Evolutionary conservation across 2,888 invertebrate genomes (phyloP), one percentile per base, ranked within the genome.

Genomic region (Plusia festucae): DNA sequence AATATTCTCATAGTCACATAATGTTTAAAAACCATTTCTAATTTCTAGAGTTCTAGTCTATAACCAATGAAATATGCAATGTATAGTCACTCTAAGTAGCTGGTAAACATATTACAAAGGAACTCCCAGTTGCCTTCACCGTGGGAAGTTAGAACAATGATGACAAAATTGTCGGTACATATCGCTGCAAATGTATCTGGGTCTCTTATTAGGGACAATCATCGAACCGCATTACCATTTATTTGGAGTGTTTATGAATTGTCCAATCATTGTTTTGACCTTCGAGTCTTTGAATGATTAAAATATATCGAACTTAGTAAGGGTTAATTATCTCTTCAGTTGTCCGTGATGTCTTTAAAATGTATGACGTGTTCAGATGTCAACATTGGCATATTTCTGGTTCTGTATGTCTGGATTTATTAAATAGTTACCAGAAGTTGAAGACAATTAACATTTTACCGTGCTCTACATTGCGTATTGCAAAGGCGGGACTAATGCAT

Each of bases 191-290:
- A 72, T 67, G 32, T 63, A 40, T 68, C 52, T 68, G 52, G 65
- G 65, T 60, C 70, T 79, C 68, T 65, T 78, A 78, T 78, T 78
- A 76, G 73, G 77, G 64, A 64, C 78, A 78, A 78, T 73, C 65
- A 79, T 73, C 27, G 61, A 56, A 63, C 16, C 9, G 11, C 56
- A 65, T 70, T 64, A 70, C 53, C 49, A n/a, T 40, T 59, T 69
- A 69, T 61, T 63, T 61, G 16, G 53, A 15, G 44, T 65, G 66
- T 66, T 64, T 58, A 46, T 54, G 44, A 68, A 44, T 69, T 65
- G 63, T 44, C 52, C 68, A 76, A 65, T 71, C 54, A 78, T 75
- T 76, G 54, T 71, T 68, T 68, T 63, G 76, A 68, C 79, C 72
- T 79, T 76, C 76, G 63, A 7, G 40, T 3, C 40, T 40, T 40